phyloP scores from a whole-genome alignment of 2,888 invertebrate species.

The Psylliodes chrysocephalus region DNA sequence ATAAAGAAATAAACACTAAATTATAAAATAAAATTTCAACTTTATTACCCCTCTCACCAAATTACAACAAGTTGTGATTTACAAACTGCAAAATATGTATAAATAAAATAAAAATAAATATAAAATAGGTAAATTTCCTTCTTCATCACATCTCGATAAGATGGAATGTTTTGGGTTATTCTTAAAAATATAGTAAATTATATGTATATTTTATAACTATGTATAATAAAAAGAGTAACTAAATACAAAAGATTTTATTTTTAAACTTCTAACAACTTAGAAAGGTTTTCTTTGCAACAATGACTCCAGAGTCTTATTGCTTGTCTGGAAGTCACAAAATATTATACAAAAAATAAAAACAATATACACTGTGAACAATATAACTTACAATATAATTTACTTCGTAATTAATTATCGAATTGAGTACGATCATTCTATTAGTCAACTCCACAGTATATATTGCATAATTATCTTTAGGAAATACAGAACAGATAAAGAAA shows the following conservation, averaged over 20 bases:
- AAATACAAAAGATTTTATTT: conserved; percentile 2
- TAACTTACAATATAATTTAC: not conserved
- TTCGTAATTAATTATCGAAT: not conserved
- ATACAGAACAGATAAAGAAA: no score
- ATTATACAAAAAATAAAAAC: conserved; percentile 7
- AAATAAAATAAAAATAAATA: conserved; percentile 51
- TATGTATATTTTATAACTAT: conserved; percentile 20
- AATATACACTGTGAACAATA: conserved; percentile 21
- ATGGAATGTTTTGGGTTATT: conserved; percentile 38
- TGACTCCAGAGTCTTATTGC: not conserved
- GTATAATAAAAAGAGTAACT: conserved; percentile 12
- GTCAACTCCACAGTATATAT: conserved; percentile 22
- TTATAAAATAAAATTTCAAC: conserved; percentile 46
- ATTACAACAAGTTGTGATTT: conserved; percentile 50
- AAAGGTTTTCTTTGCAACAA: conserved; percentile 22
- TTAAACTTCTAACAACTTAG: conserved; percentile 11
- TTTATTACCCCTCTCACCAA: conserved; percentile 54
- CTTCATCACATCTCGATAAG: conserved; percentile 35
- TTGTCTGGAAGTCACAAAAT: conserved; percentile 3
- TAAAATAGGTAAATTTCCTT: conserved; percentile 44
- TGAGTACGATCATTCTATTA: not conserved
- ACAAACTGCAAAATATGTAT: conserved; percentile 49
- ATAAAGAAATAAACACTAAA: not conserved
- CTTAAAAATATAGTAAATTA: conserved; percentile 24
- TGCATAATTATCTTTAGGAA: not conserved